A percentile compares a stretch with the other conserved stretches of the same genome.
Conservation (phyloP, 1,140 invertebrate species). For the Eueides isabella region DNA sequence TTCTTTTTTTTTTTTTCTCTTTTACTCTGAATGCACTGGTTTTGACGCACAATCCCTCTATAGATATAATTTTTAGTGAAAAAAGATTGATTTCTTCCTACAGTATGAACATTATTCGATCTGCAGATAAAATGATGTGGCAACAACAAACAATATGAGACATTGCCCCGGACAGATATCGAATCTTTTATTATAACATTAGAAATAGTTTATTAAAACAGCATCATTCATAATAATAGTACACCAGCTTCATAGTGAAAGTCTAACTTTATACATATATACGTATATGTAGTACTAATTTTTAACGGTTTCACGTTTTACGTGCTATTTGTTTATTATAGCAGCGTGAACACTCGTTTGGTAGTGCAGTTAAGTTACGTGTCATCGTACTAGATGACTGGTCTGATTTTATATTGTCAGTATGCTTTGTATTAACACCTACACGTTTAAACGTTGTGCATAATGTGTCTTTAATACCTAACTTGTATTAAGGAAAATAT, state of each 20-base stretch:
- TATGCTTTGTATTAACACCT: background rate
- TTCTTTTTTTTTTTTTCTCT: too few species aligned
- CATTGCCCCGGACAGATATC: too few species aligned
- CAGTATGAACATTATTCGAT: too few species aligned
- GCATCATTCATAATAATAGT: background rate
- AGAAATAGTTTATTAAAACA: too few species aligned
- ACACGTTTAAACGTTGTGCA: background rate
- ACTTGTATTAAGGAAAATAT: background rate
- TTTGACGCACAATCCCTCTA: too few species aligned
- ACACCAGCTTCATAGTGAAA: background rate
- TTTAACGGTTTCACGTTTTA: background rate
- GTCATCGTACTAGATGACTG: background rate
- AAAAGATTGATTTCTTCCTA: too few species aligned
- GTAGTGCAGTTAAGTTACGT: conserved; percentile 1
- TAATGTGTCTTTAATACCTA: background rate
- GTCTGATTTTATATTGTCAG: background rate
- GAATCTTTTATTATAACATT: too few species aligned
- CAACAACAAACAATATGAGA: too few species aligned
- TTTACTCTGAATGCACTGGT: too few species aligned
- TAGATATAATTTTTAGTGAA: too few species aligned
- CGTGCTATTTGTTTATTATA: background rate
- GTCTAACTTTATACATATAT: background rate
- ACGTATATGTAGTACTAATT: background rate
- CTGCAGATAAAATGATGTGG: too few species aligned
- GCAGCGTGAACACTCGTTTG: conserved; percentile 7